A percentile compares a stretch with the other conserved stretches of the same genome.
Evolutionary conservation across 1,140 invertebrate species (phyloP).

Genomic region (Oncopodura yosiiana): DNA sequence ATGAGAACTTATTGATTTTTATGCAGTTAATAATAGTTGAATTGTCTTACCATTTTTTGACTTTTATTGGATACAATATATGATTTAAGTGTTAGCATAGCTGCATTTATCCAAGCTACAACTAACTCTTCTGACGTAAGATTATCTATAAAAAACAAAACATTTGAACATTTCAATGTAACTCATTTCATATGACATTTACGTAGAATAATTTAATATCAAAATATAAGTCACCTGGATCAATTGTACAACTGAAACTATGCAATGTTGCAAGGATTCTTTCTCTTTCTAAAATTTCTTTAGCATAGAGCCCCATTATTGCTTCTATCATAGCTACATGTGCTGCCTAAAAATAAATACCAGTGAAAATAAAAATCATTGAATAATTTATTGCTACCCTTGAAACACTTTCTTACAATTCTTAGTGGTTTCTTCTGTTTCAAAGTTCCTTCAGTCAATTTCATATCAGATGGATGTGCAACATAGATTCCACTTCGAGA

Average conservation of each 20-base stretch:
- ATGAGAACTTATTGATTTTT: background rate
- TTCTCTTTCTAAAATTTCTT: slow-evolving; percentile 25
- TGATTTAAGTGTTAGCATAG: slow-evolving; percentile 28
- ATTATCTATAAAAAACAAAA: slow-evolving; percentile 17
- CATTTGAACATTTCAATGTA: background rate
- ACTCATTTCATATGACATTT: background rate
- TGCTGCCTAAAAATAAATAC: slow-evolving; percentile 28
- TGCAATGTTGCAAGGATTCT: slow-evolving; percentile 24
- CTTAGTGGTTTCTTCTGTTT: slow-evolving; percentile 32
- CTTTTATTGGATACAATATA: slow-evolving; percentile 24
- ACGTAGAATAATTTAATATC: background rate
- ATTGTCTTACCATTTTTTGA: slow-evolving; percentile 17
- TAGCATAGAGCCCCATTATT: slow-evolving; percentile 30
- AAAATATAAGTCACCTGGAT: slow-evolving; percentile 12
- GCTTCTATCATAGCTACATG: slow-evolving; percentile 35
- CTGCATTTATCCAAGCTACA: slow-evolving; percentile 33
- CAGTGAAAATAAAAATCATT: slow-evolving; percentile 10
- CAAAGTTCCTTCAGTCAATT: slow-evolving; percentile 33
- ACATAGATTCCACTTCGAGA: slow-evolving; percentile 32
- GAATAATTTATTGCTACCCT: background rate
- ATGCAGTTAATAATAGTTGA: background rate
- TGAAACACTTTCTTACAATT: slow-evolving; percentile 24
- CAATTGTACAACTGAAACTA: slow-evolving; percentile 25
- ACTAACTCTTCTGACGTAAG: slow-evolving; percentile 24
- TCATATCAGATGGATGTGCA: slow-evolving; percentile 34